Evolutionary conservation across 1,140 invertebrate genomes (phyloP).

Genomic region (Macrotrachela quadricornifera): DNA sequence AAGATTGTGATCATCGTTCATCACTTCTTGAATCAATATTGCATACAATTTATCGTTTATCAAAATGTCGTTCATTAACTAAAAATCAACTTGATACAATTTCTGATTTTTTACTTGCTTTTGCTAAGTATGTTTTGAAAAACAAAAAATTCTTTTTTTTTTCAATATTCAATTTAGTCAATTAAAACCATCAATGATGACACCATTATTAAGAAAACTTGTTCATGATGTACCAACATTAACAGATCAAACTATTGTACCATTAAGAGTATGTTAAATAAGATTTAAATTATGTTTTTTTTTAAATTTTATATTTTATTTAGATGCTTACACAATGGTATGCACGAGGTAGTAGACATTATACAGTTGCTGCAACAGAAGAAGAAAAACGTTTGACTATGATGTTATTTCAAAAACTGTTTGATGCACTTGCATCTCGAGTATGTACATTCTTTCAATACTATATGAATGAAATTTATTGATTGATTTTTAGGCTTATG

Average conservation of each 20-base stretch:
- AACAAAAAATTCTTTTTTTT: neutral
- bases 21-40: conserved; percentile 83
- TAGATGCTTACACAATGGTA: conserved; percentile 86
- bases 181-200: conserved; percentile 86
- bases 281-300: no score
- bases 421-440: conserved; percentile 91
- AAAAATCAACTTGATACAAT: conserved; percentile 94
- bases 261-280: no score
- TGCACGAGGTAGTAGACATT: conserved; percentile 92
- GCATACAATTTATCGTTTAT: conserved; percentile 67
- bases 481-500: conserved; percentile 49
- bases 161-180: conserved; percentile 31
- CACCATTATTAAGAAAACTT: conserved; percentile 79
- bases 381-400: conserved; percentile 95
- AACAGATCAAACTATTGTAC: conserved; percentile 40
- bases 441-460: conserved; percentile 20
- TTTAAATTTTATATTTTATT: no score
- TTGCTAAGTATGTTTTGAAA: conserved; percentile 40
- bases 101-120: conserved; percentile 83
- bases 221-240: conserved; percentile 88
- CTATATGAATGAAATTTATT: neutral
- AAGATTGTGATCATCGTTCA: conserved; percentile 85
- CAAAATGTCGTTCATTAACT: conserved; percentile 89
- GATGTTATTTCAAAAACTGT: conserved; percentile 96
- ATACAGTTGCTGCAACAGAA: conserved; percentile 63